Evolutionary conservation across 2,888 invertebrate species (phyloP), one percentile per base, ranked within the genome.

Genomic region (Torymus tubicola): DNA sequence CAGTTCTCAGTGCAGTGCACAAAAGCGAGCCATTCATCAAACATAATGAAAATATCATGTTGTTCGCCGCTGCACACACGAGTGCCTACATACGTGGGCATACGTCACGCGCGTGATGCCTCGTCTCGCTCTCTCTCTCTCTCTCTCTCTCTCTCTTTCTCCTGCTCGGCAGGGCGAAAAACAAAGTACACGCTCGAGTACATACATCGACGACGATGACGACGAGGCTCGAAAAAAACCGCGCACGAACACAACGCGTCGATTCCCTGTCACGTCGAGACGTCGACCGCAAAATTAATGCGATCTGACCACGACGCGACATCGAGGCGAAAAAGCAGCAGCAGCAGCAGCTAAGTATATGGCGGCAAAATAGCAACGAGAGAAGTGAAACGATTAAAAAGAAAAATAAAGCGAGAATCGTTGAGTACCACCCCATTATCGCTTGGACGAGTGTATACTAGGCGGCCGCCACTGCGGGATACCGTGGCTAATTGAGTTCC

Each of bases 401-500:
- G n/a, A 16, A 64, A 21, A 58, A 64, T 58, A 50, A 55, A 53
- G 53, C 2, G 57, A 16, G 58, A 64, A 53, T 57, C 21, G 42
- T 0, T 24, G 52, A 2, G 3, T 16, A 24, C 13, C 57, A 53
- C 31, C 76, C 42, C 67, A 60, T 60, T 67, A 70, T 42, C 42
- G 42, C 42, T 1, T 8, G 8, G 21, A 21, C 1, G 42, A 42
- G 42, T 8, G n/a, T n/a, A n/a, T n/a, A 42, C 42, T 42, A 42
- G 42, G 42, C 31, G 31, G 31, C 31, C 31, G 31, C 31, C 31
- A 31, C 31, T 8, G 31, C 31, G 21, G 16, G 16, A 12, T 57
- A 79, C 73, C 75, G 24, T 63, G 76, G 76, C 58, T 80, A 80
- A 80, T 80, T 72, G 72, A 80, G 80, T 80, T 80, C 80, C 80